phyloP scores from a whole-genome alignment of 2,113 vertebrate genomes.

The Gorsachius goisagi region DNA sequence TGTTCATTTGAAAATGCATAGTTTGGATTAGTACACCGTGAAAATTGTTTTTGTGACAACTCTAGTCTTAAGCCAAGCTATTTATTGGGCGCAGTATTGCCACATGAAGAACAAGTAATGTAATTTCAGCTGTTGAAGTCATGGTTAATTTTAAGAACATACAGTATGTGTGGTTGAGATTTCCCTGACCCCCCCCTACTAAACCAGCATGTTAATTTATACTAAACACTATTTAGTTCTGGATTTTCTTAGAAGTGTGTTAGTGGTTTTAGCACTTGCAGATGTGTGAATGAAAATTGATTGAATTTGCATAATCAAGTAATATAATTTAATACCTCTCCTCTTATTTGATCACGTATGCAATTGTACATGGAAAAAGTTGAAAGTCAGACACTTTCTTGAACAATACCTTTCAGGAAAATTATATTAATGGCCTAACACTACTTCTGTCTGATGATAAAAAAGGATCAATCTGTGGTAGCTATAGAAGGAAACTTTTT shows the following conservation, averaged over 20 bases:
- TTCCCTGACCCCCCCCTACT: not conserved
- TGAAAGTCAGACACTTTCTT: not conserved
- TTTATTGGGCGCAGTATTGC: not conserved
- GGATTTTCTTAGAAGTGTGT: not conserved
- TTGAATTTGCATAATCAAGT: not conserved
- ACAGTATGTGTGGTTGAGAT: not conserved
- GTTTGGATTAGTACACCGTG: not conserved
- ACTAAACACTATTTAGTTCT: not conserved
- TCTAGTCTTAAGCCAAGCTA: not conserved
- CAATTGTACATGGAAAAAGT: not conserved
- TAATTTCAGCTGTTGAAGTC: not conserved
- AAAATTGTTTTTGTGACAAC: slow-evolving; percentile 7
- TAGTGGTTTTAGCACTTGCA: not conserved
- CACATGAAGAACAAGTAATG: not conserved
- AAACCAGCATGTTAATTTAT: slow-evolving; percentile 8
- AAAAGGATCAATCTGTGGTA: not conserved
- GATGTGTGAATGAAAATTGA: not conserved
- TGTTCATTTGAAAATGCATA: not conserved
- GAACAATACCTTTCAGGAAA: not conserved
- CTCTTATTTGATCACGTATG: not conserved
- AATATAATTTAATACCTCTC: not conserved
- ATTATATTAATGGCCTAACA: not conserved
- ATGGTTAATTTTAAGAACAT: not conserved
- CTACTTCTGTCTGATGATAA: not conserved
- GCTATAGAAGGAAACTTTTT: not conserved